Conservation (phyloP, 2,888 invertebrate species). For the Pseudococcus viburni region DNA sequence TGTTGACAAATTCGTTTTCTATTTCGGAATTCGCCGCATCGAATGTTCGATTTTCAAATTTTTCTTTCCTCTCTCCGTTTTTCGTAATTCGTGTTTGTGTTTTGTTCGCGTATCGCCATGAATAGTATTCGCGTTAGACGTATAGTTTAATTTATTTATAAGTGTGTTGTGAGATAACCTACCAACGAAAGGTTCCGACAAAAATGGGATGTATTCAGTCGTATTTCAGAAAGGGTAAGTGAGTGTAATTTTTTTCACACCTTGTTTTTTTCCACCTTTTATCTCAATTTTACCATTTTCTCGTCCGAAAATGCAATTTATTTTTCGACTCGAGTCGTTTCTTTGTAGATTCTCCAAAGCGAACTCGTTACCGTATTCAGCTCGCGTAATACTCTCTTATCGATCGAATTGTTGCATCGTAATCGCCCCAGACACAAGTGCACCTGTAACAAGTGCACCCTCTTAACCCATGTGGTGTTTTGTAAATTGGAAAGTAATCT, state of each 20-base stretch:
- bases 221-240: slow-evolving; percentile 64
- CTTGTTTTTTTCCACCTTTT: background rate
- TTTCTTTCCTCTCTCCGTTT: background rate
- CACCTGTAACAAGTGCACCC: slow-evolving; percentile 16
- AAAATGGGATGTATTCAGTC: slow-evolving; percentile 64
- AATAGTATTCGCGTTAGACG: slow-evolving; percentile 31
- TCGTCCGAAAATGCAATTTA: background rate
- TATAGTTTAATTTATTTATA: slow-evolving; percentile 32
- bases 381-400: background rate
- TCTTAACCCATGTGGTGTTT: background rate
- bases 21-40: slow-evolving; percentile 3
- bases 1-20: slow-evolving; percentile 56
- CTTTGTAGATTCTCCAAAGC: background rate
- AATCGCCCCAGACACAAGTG: slow-evolving; percentile 15
- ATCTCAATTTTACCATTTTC: too few species aligned
- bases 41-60: slow-evolving; percentile 29
- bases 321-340: background rate
- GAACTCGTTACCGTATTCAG: background rate
- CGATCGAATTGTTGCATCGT: slow-evolving; percentile 49
- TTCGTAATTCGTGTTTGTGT: slow-evolving; percentile 15
- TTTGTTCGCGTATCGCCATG: slow-evolving; percentile 23
- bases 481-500: slow-evolving; percentile 16
- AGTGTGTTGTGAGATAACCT: background rate
- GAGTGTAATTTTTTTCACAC: background rate
- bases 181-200: background rate